These are phyloP conservation scores for Laspeyria flexula DNA, from an alignment of 2,888 invertebrate genomes.

Conservation along the genomic window DNA sequence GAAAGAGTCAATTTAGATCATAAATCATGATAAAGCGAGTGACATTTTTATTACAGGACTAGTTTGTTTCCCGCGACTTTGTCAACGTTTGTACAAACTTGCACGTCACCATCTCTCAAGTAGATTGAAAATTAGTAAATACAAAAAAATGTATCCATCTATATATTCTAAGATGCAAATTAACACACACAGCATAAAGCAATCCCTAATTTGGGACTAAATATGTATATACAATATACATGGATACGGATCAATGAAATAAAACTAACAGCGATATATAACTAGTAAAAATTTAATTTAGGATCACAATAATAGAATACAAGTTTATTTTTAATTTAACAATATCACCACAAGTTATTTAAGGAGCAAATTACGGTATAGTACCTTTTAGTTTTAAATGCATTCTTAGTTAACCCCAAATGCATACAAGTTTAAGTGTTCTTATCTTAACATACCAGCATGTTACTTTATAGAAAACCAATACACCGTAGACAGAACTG, in stretches of 20 bases:
- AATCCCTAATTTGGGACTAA: too few relatives aligned
- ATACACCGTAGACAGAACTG: constrained; percentile 24
- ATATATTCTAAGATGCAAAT: too few relatives aligned
- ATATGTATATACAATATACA: too few relatives aligned
- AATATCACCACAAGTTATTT: constrained; percentile 52
- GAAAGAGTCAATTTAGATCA: constrained; percentile 6
- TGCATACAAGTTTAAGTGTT: constrained; percentile 27
- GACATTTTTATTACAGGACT: not conserved
- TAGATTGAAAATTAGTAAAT: too few relatives aligned
- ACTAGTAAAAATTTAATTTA: constrained; percentile 81
- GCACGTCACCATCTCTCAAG: too few relatives aligned
- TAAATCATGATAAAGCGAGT: not conserved
- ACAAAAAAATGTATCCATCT: too few relatives aligned
- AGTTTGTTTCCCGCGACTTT: too few relatives aligned
- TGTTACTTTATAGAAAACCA: constrained; percentile 25
- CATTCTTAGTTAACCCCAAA: constrained; percentile 28
- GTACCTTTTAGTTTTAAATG: constrained; percentile 34
- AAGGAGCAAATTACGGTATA: constrained; percentile 35
- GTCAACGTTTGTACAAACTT: too few relatives aligned
- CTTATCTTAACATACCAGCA: constrained; percentile 19
- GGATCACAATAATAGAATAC: constrained; percentile 73
- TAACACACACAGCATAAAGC: too few relatives aligned
- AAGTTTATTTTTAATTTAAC: constrained; percentile 57
- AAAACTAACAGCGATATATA: constrained; percentile 60
- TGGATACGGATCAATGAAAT: constrained; percentile 50